Evolutionary conservation across 1,140 invertebrate genomes (phyloP), one percentile per base, ranked within the genome.

Genomic region (Macrocentrus cingulum): DNA sequence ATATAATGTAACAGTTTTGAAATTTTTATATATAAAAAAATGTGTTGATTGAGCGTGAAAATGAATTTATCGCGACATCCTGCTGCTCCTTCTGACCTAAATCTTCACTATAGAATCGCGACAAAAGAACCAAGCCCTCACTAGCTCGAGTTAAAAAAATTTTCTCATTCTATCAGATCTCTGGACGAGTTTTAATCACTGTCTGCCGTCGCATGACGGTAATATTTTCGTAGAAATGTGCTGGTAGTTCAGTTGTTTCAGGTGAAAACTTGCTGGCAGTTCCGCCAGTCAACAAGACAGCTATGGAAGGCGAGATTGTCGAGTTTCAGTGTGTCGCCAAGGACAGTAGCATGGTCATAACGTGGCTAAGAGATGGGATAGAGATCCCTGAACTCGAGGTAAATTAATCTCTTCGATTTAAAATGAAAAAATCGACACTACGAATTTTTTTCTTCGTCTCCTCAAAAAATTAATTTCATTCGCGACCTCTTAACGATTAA

Each of bases 221-320:
- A n/a, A n/a, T n/a, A n/a, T n/a, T n/a, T n/a, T n/a, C n/a, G n/a
- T n/a, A n/a, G n/a, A n/a, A n/a, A n/a, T n/a, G n/a, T n/a, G n/a
- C n/a, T n/a, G n/a, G n/a, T n/a, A n/a, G n/a, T n/a, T n/a, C n/a
- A n/a, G n/a, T n/a, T n/a, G 76, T 85, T 80, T 59, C 80, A 95
- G 92, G 92, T 66, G 88, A 91, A 59, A 92, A 91, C 55, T 83
- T 94, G 36, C 87, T 96, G 61, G 86, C 88, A 39, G 84, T 86
- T 41, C 91, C 92, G 20, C 95, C 95, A 3, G 85, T 90, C 53
- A 98, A 98, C 79, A 85, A 87, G 68, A 97, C 95, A 2, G 87
- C 88, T 9, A 83, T 92, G 76, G 93, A 97, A 75, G 91, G 91
- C 0, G 88, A 92, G 59, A 83, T 87, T 44, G 91, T 88, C 0